A percentile compares a stretch with the other conserved stretches of the same genome.
These are phyloP conservation scores for Delphinus delphis DNA, from an alignment of 2,113 vertebrate genomes.

Conservation along the genomic window DNA sequence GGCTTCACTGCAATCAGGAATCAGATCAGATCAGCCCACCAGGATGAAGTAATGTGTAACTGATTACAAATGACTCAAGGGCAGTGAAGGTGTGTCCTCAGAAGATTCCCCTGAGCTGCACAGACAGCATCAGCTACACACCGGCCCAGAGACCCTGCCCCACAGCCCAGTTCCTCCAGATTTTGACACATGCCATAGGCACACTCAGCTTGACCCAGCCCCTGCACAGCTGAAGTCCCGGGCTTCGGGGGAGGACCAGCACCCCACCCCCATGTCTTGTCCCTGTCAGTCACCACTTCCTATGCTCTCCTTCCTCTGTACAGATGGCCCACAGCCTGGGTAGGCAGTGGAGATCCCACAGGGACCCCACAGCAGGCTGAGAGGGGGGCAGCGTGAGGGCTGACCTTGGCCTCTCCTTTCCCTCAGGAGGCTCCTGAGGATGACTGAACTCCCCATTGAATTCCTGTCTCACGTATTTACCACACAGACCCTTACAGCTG, in stretches of 20 bases:
- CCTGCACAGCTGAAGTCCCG: neutral
- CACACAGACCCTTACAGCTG: neutral
- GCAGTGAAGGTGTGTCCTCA: neutral
- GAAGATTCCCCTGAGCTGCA: neutral
- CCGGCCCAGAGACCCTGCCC: neutral
- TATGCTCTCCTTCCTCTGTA: neutral
- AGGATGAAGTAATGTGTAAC: neutral
- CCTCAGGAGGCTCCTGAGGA: neutral
- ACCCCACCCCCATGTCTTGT: rapidly evolving
- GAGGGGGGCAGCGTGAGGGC: neutral
- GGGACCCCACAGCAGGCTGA: neutral
- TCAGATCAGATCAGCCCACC: neutral
- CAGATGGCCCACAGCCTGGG: rapidly evolving
- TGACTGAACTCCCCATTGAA: neutral
- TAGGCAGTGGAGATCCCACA: neutral
- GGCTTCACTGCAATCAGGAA: neutral
- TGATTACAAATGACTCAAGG: neutral
- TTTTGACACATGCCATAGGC: rapidly evolving
- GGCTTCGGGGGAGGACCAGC: neutral
- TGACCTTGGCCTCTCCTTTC: neutral
- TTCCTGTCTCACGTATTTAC: slow-evolving; percentile 56
- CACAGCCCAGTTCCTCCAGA: neutral
- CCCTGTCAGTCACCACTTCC: neutral
- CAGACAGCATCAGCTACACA: neutral
- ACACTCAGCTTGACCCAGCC: neutral